phyloP scores from a whole-genome alignment of 2,888 invertebrate genomes.

The Amphimallon solstitiale region DNA sequence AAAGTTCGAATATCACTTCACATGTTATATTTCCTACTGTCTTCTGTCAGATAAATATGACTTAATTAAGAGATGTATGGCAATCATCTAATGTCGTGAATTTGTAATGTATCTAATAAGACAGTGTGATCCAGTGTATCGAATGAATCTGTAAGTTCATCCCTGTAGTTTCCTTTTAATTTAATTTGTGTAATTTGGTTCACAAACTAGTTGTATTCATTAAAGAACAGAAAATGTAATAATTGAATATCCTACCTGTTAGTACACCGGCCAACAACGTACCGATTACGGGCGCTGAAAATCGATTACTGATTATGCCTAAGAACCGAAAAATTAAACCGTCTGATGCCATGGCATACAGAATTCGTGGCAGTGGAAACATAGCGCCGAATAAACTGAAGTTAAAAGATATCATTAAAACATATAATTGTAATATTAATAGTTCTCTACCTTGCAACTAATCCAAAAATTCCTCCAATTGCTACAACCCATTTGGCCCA shows the following conservation, averaged over 20 bases:
- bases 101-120: too few species aligned
- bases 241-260: slow-evolving; percentile 67
- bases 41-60: too few species aligned
- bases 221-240: too few species aligned
- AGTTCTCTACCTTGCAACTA: slow-evolving; percentile 77
- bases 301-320: slow-evolving; percentile 76
- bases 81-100: too few species aligned
- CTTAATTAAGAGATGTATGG: too few species aligned
- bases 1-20: too few species aligned
- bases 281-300: slow-evolving; percentile 82
- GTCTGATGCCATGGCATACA: slow-evolving; percentile 90
- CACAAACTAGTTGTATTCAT: too few species aligned
- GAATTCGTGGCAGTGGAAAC: slow-evolving; percentile 86
- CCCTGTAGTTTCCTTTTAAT: too few species aligned
- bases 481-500: slow-evolving; percentile 86
- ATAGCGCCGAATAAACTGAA: slow-evolving; percentile 83
- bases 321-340: slow-evolving; percentile 83
- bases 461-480: slow-evolving; percentile 85
- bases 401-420: slow-evolving; percentile 36
- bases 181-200: too few species aligned
- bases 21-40: too few species aligned
- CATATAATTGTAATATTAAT: not conserved
- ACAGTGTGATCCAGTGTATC: too few species aligned
- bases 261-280: slow-evolving; percentile 80
- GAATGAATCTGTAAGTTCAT: too few species aligned